Conservation (phyloP, 1,140 invertebrate genomes). For the Dryas iulia region DNA sequence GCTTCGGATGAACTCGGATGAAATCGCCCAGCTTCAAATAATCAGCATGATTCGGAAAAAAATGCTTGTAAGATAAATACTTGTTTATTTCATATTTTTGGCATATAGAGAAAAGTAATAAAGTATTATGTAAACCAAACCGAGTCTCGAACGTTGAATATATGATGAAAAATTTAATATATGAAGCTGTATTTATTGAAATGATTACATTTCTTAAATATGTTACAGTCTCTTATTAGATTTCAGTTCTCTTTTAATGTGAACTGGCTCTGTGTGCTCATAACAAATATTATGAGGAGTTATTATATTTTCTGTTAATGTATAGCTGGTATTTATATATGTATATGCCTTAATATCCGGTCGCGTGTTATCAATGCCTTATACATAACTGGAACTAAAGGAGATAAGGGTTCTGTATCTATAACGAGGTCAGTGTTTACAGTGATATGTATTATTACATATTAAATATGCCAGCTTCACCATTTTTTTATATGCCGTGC, state of each 20-base stretch:
- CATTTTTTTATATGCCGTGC: too few relatives aligned
- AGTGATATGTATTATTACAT: too few relatives aligned
- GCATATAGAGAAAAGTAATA: background rate
- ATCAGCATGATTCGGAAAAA: slow-evolving; percentile 28
- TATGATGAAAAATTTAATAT: background rate
- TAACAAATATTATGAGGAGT: background rate
- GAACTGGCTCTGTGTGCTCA: background rate
- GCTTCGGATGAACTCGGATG: slow-evolving; percentile 38
- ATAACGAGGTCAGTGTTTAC: too few relatives aligned
- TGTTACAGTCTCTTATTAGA: background rate
- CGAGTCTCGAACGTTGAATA: background rate
- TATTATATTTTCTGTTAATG: background rate
- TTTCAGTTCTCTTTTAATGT: background rate
- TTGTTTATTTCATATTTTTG: slow-evolving; percentile 15
- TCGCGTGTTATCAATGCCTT: too few relatives aligned
- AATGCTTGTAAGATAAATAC: slow-evolving; percentile 23
- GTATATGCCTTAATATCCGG: too few relatives aligned
- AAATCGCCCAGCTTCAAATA: slow-evolving; percentile 29
- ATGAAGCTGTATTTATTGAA: background rate
- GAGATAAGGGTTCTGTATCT: too few relatives aligned
- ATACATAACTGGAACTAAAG: too few relatives aligned
- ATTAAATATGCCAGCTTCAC: too few relatives aligned
- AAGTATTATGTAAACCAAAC: background rate
- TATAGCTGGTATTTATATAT: too few relatives aligned
- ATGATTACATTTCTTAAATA: background rate